These are phyloP conservation scores for Telmatochromis sp. DNA, from an alignment of 2,113 vertebrate species.

Conservation along the genomic window DNA sequence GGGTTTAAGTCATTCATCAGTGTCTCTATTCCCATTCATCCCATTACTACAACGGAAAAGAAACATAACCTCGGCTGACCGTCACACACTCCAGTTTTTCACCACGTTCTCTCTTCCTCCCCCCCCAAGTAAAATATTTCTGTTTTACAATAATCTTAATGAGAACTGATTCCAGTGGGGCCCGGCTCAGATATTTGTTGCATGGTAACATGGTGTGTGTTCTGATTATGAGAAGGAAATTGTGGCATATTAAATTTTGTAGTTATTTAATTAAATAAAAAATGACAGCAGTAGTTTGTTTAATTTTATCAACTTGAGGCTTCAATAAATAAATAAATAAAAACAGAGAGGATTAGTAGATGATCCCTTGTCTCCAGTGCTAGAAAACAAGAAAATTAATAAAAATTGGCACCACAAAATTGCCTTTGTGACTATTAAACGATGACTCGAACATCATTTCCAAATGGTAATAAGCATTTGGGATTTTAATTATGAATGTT, in stretches of 20 bases:
- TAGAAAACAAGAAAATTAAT: not conserved
- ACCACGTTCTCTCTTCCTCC: not conserved
- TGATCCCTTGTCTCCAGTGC: not conserved
- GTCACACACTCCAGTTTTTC: not conserved
- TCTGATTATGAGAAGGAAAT: not conserved
- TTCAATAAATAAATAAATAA: not conserved
- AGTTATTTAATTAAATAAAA: not conserved
- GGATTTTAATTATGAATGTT: not conserved
- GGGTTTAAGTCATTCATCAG: slow-evolving; percentile 7
- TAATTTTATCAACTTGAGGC: not conserved
- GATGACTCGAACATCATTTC: not conserved
- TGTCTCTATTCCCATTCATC: not conserved
- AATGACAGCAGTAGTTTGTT: not conserved
- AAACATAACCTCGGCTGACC: not conserved
- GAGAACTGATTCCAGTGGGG: not conserved
- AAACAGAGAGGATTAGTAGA: not conserved
- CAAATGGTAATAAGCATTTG: not conserved
- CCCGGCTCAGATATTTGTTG: not conserved
- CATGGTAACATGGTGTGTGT: not conserved
- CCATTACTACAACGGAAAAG: not conserved
- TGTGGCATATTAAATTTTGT: slow-evolving; percentile 19
- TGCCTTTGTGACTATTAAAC: not conserved
- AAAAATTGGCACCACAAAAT: not conserved
- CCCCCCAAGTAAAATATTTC: not conserved
- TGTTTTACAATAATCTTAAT: not conserved